Base-by-base conservation (phyloP, 2,888 invertebrate species). In the Platycnemis pennipes region DNA sequence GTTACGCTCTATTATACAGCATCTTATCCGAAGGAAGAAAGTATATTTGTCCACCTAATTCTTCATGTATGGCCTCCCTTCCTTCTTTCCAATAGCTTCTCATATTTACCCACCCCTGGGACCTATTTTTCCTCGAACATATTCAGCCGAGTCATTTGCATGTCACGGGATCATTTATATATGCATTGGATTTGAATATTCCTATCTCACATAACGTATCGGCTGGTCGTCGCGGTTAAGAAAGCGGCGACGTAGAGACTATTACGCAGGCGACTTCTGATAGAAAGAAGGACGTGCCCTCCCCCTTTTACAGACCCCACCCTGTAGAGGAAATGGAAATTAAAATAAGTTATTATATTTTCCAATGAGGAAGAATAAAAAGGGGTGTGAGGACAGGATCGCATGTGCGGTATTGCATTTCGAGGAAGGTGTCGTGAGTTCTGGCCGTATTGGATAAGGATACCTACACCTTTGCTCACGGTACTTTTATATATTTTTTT, bases 341-440 rank as follows among this genome's bases (percentile, higher is more conserved):
- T 45, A 91, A 91, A 91, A 56, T 63, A 56, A 91, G 91, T 91
- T 91, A 63, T 91, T 63, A 63, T 42, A 44, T 63, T 63, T 87
- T 63, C 91, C 91, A 63, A 91, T 5, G 63, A 42, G 87, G 46
- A 87, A 87, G 44, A 89, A 22, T 56, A 37, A 26, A n/a, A 26
- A 37, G 37, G 77, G 13, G 31, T 37, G 37, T 77, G 16, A 31
- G 77, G 77, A 77, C 37, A n/a, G 77, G 42, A 63, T 91, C 63
- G 91, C 91, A 91, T 91, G 91, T 44, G 91, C 42, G n/a, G 63
- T 63, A 91, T 69, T 91, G 91, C 91, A 91, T 63, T 77, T 91
- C 91, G 42, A 44, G 69, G 26, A 56, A 63, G 91, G 91, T 91
- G 91, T 63, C 91, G 91, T 91, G 91, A 91, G 91, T 37, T 45